Conservation (phyloP, 2,888 invertebrate genomes). For the Boloria selene region DNA sequence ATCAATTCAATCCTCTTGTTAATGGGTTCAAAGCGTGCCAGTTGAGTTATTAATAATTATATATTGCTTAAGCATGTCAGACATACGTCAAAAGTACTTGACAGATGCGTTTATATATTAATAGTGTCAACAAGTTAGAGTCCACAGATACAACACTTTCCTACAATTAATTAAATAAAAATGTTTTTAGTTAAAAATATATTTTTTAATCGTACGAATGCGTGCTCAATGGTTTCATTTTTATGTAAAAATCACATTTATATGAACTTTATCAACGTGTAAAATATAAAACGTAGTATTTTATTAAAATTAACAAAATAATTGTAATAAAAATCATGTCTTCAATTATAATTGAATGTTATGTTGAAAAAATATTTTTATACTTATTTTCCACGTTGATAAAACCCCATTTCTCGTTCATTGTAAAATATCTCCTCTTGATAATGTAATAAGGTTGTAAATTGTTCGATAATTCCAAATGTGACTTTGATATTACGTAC, state of each 20-base stretch:
- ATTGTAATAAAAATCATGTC: no score
- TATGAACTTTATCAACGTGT: constrained; percentile 26
- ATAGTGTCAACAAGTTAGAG: no score
- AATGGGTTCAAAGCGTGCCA: no score
- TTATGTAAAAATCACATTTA: constrained; percentile 20
- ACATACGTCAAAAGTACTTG: no score
- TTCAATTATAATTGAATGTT: constrained; percentile 6
- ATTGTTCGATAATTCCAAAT: constrained; percentile 72
- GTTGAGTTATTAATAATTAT: no score
- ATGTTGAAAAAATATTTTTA: not conserved
- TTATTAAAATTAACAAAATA: not conserved
- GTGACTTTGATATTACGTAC: constrained; percentile 74
- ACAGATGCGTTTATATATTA: no score
- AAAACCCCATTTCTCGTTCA: constrained; percentile 49
- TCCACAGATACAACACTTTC: no score
- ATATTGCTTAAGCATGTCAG: no score
- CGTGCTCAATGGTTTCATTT: constrained; percentile 27
- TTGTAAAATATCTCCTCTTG: constrained; percentile 68
- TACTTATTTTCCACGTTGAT: constrained; percentile 34
- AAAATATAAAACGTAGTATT: constrained; percentile 4
- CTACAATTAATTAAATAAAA: constrained; percentile 22
- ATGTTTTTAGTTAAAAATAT: not conserved
- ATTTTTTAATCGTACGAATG: constrained; percentile 1
- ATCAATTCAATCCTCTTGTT: no score
- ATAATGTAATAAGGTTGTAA: constrained; percentile 74